Percentiles rank a stretch among this genome's conserved stretches.
These are phyloP conservation scores for Oryzias celebensis DNA, from an alignment of 2,113 vertebrate species.

Conservation along the genomic window DNA sequence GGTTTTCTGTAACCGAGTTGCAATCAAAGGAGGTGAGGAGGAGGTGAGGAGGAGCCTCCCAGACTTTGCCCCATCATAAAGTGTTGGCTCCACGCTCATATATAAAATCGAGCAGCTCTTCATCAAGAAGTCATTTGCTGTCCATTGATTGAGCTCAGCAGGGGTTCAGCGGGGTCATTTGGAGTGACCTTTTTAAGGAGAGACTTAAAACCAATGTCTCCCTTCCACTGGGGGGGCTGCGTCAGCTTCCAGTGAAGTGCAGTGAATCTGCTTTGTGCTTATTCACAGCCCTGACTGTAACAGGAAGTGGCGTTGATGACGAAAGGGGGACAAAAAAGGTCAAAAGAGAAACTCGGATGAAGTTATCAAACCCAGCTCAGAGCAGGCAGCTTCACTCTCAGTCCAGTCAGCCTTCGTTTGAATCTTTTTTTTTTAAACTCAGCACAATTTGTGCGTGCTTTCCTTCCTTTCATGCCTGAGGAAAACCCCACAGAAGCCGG, in stretches of 20 bases:
- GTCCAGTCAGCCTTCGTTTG: too few relatives aligned
- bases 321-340: constrained; percentile 11
- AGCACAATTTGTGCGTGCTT: too few relatives aligned
- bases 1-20: too few relatives aligned
- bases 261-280: constrained; percentile 65
- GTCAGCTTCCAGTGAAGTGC: constrained; percentile 48
- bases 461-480: constrained; percentile 3
- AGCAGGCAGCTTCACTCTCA: background rate
- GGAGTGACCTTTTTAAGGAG: constrained; percentile 39
- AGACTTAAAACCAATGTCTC: constrained; percentile 47
- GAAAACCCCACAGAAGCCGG: constrained; percentile 26
- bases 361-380: constrained; percentile 25
- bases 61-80: constrained; percentile 3
- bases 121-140: constrained; percentile 1
- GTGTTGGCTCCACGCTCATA: too few relatives aligned
- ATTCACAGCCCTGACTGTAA: constrained; percentile 50
- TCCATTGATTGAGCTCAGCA: constrained; percentile 14
- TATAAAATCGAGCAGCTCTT: constrained; percentile 4
- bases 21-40: background rate
- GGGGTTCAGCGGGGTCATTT: constrained; percentile 13
- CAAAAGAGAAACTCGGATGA: constrained; percentile 21
- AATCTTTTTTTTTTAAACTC: too few relatives aligned
- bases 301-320: constrained; percentile 47
- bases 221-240: constrained; percentile 29
- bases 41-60: constrained; percentile 17